Percentiles rank a stretch among this genome's conserved stretches.
Evolutionary conservation across 2,113 vertebrate species (phyloP).

Genomic region (Indicator maculatus): DNA sequence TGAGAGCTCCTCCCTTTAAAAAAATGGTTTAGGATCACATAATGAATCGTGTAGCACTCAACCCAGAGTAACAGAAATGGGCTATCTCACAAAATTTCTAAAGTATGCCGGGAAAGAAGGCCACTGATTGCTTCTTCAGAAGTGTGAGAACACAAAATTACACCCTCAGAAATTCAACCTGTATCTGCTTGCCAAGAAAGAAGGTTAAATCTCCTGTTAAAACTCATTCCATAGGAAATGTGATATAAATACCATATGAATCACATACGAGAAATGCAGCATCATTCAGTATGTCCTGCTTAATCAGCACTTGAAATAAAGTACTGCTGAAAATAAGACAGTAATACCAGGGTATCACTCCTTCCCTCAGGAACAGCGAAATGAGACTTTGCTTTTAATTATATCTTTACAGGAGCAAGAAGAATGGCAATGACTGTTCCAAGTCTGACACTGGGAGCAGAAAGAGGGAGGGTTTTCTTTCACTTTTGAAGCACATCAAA

Average conservation of each 20-base stretch:
- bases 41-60: neutral
- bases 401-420: conserved; percentile 20
- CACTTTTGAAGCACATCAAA: neutral
- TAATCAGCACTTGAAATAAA: conserved; percentile 61
- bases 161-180: neutral
- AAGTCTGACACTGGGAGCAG: neutral
- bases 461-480: neutral
- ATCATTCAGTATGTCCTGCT: conserved; percentile 15
- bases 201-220: neutral
- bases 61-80: neutral
- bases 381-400: conserved; percentile 33
- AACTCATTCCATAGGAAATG: neutral
- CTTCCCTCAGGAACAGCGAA: conserved; percentile 36
- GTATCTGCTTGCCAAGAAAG: neutral
- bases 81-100: neutral
- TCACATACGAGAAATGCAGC: neutral
- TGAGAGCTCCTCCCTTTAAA: neutral
- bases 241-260: neutral
- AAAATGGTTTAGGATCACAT: conserved; percentile 26
- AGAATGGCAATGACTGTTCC: conserved; percentile 5
- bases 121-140: neutral
- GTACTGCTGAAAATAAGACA: conserved; percentile 30
- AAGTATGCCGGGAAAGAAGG: neutral
- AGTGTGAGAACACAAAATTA: neutral
- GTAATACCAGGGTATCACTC: conserved; percentile 33